Percentiles rank a stretch among this genome's conserved stretches.
Conservation (phyloP, 2,797 vertebrate genomes). For the Ispidina lecontei region DNA sequence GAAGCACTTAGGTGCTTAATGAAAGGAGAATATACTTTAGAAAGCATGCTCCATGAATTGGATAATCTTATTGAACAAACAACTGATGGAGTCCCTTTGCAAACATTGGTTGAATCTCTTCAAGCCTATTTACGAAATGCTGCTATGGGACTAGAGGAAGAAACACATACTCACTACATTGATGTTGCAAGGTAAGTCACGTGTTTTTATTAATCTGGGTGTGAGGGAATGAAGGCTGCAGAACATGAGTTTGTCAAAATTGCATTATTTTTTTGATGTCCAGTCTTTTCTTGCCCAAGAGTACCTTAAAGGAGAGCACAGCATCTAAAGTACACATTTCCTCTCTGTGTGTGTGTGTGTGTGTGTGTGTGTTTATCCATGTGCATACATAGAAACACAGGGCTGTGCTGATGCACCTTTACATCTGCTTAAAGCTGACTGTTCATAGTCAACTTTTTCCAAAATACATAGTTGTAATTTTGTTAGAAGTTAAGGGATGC, state of each 20-base stretch:
- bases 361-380: neutral
- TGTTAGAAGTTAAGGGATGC: neutral
- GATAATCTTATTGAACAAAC: slow-evolving; percentile 94
- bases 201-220: neutral
- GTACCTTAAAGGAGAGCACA: neutral
- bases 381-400: neutral
- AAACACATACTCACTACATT: slow-evolving; percentile 88
- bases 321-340: fast-evolving
- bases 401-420: neutral
- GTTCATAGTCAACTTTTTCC: neutral
- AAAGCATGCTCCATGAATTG: slow-evolving; percentile 92
- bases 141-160: slow-evolving; percentile 88
- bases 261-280: neutral
- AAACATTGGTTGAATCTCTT: slow-evolving; percentile 88
- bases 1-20: slow-evolving; percentile 95
- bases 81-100: slow-evolving; percentile 90
- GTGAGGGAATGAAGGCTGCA: neutral
- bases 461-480: neutral
- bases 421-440: neutral
- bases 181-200: slow-evolving; percentile 88
- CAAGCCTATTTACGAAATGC: slow-evolving; percentile 86
- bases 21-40: slow-evolving; percentile 94
- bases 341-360: neutral
- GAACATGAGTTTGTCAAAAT: neutral
- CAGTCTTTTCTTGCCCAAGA: neutral